phyloP scores from a whole-genome alignment of 2,888 invertebrate species.

The Drosophila kambysellisi region DNA sequence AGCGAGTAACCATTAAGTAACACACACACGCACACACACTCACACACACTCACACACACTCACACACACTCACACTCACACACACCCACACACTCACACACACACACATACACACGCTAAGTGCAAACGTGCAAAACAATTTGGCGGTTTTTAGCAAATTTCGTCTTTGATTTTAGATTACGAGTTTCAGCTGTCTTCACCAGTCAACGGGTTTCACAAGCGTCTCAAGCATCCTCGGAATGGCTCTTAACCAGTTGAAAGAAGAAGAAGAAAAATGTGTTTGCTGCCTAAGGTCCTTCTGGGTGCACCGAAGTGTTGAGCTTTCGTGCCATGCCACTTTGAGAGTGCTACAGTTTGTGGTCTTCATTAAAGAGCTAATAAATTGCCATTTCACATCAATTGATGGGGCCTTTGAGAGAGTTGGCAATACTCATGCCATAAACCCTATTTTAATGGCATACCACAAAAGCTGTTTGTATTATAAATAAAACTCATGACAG shows the following conservation, averaged over 20 bases:
- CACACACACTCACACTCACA: neutral
- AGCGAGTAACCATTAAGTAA: slow-evolving; percentile 33
- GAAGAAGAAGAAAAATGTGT: slow-evolving; percentile 9
- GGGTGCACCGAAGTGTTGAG: slow-evolving; percentile 29
- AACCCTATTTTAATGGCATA: slow-evolving; percentile 53
- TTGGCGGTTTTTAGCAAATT: slow-evolving; percentile 59
- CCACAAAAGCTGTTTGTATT: slow-evolving; percentile 13
- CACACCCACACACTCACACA: neutral
- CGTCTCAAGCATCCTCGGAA: slow-evolving; percentile 19
- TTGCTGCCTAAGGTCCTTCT: slow-evolving; percentile 27
- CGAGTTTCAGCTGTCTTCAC: slow-evolving; percentile 8
- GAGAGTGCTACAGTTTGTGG: slow-evolving; percentile 19
- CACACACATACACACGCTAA: neutral
- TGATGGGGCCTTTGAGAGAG: slow-evolving; percentile 32
- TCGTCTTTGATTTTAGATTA: slow-evolving; percentile 58
- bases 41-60: slow-evolving; percentile 2
- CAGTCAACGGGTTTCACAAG: slow-evolving; percentile 1
- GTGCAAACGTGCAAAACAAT: slow-evolving; percentile 49
- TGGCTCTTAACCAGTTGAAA: slow-evolving; percentile 42
- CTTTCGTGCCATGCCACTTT: neutral
- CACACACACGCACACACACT: slow-evolving; percentile 12
- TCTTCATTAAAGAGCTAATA: slow-evolving; percentile 54
- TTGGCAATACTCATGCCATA: slow-evolving; percentile 33
- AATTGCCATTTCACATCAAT: slow-evolving; percentile 61
- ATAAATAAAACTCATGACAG: slow-evolving; percentile 7